phyloP scores from a whole-genome alignment of 2,888 invertebrate species.

The Xylocampa areola region DNA sequence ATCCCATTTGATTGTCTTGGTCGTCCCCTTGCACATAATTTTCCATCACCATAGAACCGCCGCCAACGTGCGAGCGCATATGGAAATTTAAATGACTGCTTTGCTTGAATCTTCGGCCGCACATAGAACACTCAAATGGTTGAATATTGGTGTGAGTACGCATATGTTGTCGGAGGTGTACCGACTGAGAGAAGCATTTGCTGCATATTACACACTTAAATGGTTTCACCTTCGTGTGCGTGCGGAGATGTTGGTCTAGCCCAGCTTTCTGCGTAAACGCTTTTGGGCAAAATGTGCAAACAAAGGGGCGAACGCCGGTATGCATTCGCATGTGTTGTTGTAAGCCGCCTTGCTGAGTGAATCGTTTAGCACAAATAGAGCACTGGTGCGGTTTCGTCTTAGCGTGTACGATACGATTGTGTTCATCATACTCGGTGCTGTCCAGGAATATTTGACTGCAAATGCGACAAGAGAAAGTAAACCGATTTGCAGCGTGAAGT shows the following conservation, averaged over 20 bases:
- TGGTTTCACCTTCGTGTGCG: conserved; percentile 85
- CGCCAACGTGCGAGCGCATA: conserved; percentile 80
- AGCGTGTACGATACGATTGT: conserved; percentile 79
- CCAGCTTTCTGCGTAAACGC: conserved; percentile 87
- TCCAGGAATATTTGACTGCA: conserved; percentile 78
- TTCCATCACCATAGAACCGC: conserved; percentile 67
- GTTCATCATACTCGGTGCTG: conserved; percentile 77
- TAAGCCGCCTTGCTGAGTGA: conserved; percentile 84
- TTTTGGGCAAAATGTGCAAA: conserved; percentile 82
- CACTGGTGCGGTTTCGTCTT: conserved; percentile 85
- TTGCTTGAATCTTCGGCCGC: conserved; percentile 83
- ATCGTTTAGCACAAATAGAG: conserved; percentile 81
- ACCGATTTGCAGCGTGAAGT: conserved; percentile 57
- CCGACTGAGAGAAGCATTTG: conserved; percentile 86
- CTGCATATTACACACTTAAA: conserved; percentile 85
- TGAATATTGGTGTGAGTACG: conserved; percentile 87
- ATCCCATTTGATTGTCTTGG: conserved; percentile 71
- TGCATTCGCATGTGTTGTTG: conserved; percentile 88
- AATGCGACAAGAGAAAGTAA: conserved; percentile 74
- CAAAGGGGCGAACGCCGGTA: conserved; percentile 82
- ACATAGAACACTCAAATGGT: conserved; percentile 83
- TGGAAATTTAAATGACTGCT: conserved; percentile 87
- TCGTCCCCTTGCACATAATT: conserved; percentile 68
- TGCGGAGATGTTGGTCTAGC: conserved; percentile 85
- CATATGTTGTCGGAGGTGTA: conserved; percentile 86